Base-by-base conservation (phyloP, 2,888 invertebrate species). In the Pseudanteris insignis region DNA sequence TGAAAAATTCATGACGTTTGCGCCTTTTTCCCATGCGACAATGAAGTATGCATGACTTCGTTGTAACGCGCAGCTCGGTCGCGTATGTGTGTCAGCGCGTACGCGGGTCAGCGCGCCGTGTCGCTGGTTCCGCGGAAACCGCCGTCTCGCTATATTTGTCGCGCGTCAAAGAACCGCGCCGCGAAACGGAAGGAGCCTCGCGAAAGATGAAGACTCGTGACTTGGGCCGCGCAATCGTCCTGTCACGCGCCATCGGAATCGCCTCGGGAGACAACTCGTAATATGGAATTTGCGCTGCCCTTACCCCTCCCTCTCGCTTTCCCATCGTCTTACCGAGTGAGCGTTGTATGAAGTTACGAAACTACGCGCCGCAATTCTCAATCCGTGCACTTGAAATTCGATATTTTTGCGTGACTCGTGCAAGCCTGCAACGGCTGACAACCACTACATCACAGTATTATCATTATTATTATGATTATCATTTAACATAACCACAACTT, bases 271-370 rank as follows among this genome's bases (percentile, higher is more conserved):
- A 46, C 47, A 38, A 58, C 50, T 51, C 44, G 48, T 40, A 50
- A 47, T 26, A 43, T 30, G 58, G n/a, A n/a, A n/a, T 21, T 21
- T 21, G 3, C 21, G 21, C 21, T 21, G 7, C 21, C 7, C 7
- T 21, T 21, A 21, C 21, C 4, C 21, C 21, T 7, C 21, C 7
- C 7, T 21, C 7, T 7, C 21, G 21, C 4, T 3, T 7, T 21
- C 21, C 7, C 21, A 7, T 7, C 4, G 7, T 7, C n/a, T n/a
- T n/a, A n/a, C n/a, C 71, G 71, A 73, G 73, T 72, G 73, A 73
- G 65, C 65, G 66, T 61, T 67, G 72, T 71, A 71, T 73, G 69
- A 69, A 69, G 72, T 72, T 72, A 70, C 73, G 64, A 61, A 63
- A 63, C 61, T 66, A 59, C 63, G 65, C 66, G 48, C 61, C 48